Base-by-base conservation (phyloP, 2,888 invertebrate species). In the Asteroscopus sphinx region DNA sequence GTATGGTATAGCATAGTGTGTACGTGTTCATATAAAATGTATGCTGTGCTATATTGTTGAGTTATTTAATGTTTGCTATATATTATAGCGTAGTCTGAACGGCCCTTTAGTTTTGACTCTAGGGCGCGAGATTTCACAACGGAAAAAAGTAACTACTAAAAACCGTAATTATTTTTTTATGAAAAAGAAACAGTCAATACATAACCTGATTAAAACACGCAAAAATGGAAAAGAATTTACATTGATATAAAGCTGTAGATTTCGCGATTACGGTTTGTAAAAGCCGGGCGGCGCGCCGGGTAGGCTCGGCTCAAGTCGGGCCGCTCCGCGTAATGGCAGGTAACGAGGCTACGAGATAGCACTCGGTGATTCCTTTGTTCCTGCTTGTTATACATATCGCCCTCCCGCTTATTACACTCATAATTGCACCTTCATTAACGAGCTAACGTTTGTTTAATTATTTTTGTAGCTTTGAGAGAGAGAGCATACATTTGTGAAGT, bases 351-450 rank as follows among this genome's bases (percentile, higher is more conserved):
- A 73, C 76, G 69, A 81, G 82, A 80, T 83, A 79, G 73, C 77
- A 77, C 71, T 61, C 70, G 65, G 72, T 76, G 76, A 70, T 79
- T 77, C 77, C 75, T 83, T 85, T 85, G 83, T 86, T 84, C 73
- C 80, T 67, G 60, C 77, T 77, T 75, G 80, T 80, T 81, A 83
- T 82, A 82, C 76, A 83, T 74, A 82, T 82, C 65, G 70, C 68
- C 73, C 72, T 62, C 57, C 63, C 60, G 71, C 76, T 79, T 80
- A 78, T 80, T 80, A 76, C 60, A 67, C 30, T 64, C 73, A 75
- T 81, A 79, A 81, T 80, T 78, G 71, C 69, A 77, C 73, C 60
- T 66, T 76, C 56, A 60, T 61, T 76, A 73, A 76, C 73, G 59
- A 75, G 61, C 60, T 70, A 71, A 65, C 63, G 67, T 80, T 78